Conservation (phyloP, 2,888 invertebrate genomes). For the Ophraella communa region DNA sequence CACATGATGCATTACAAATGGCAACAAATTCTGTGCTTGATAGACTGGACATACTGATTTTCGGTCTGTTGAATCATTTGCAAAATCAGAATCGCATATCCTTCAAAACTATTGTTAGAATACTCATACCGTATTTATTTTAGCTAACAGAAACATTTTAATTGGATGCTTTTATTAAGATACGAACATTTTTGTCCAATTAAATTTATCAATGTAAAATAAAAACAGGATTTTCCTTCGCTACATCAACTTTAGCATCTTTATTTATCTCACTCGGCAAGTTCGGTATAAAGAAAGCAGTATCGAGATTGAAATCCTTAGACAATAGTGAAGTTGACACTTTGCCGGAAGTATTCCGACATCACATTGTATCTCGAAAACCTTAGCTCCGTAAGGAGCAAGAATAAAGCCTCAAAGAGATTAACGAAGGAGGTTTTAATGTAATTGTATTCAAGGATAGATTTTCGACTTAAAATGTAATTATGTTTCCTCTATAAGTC, state of each 20-base stretch:
- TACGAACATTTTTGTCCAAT: neutral
- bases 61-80: too few relatives aligned
- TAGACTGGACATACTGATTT: too few relatives aligned
- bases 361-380: slow-evolving; percentile 9
- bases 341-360: slow-evolving; percentile 21
- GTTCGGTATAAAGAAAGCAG: slow-evolving; percentile 5
- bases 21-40: too few relatives aligned
- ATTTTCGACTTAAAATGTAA: neutral
- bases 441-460: slow-evolving; percentile 14
- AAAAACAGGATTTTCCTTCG: neutral
- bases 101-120: too few relatives aligned
- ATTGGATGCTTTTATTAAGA: too few relatives aligned
- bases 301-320: slow-evolving; percentile 20
- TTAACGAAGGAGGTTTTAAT: slow-evolving; percentile 13
- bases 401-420: slow-evolving; percentile 9
- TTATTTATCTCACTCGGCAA: slow-evolving; percentile 14
- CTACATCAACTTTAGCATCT: neutral
- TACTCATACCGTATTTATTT: too few relatives aligned
- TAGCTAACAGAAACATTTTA: too few relatives aligned
- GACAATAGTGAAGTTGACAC: slow-evolving; percentile 20
- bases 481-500: neutral
- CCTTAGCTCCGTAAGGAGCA: slow-evolving; percentile 2
- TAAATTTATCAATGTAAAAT: neutral
- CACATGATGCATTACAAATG: too few relatives aligned
- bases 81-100: too few relatives aligned